Evolutionary conservation across 2,888 invertebrate genomes (phyloP).

Genomic region (Muscina levida): DNA sequence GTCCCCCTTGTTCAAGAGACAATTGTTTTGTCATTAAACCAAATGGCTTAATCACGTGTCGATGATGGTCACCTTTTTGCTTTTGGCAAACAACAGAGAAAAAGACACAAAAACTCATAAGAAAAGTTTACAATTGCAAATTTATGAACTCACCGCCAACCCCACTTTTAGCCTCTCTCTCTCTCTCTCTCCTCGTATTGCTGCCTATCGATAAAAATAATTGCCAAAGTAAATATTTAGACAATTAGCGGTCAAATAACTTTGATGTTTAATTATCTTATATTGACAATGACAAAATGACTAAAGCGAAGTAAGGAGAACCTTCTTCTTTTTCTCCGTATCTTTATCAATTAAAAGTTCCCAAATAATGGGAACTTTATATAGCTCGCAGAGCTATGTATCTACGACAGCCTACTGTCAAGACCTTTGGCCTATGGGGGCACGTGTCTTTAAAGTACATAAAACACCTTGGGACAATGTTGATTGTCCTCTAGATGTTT

Average conservation of each 20-base stretch:
- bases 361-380: slow-evolving; percentile 52
- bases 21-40: slow-evolving; percentile 61
- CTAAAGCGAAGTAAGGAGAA: not conserved
- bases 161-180: not conserved
- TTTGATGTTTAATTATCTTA: slow-evolving; percentile 59
- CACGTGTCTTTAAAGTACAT: slow-evolving; percentile 28
- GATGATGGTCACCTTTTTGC: slow-evolving; percentile 54
- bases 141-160: slow-evolving; percentile 44
- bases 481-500: not conserved
- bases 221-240: slow-evolving; percentile 59
- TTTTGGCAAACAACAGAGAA: too few species aligned
- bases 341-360: slow-evolving; percentile 50
- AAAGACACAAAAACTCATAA: too few species aligned
- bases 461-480: not conserved
- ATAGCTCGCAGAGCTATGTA: not conserved
- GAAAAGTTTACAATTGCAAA: slow-evolving; percentile 48
- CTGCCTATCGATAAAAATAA: slow-evolving; percentile 35
- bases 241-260: slow-evolving; percentile 65
- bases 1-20: slow-evolving; percentile 31
- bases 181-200: not conserved
- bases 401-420: too few species aligned
- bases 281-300: not conserved
- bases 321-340: slow-evolving; percentile 2
- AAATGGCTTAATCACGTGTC: slow-evolving; percentile 65
- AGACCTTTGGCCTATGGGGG: not conserved